Evolutionary conservation across 2,888 invertebrate genomes (phyloP).

Genomic region (Branchinecta sandiegonensis): DNA sequence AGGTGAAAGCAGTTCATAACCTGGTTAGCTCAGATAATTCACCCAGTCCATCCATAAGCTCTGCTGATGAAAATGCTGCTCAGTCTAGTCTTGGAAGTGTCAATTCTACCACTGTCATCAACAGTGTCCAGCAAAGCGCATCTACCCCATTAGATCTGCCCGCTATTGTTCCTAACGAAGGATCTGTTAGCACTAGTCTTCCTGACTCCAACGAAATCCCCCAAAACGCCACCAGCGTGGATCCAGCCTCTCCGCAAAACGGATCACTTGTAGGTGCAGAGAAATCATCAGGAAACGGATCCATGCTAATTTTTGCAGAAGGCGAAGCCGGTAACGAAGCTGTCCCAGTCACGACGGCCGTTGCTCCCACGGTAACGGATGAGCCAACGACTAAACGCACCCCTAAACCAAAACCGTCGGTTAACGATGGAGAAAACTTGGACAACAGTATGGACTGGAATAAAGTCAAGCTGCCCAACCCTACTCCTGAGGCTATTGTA

Average conservation of each 20-base stretch:
- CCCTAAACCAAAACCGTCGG: slow-evolving; percentile 27
- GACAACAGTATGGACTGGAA: slow-evolving; percentile 25
- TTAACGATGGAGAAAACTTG: slow-evolving; percentile 25
- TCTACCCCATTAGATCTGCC: no score
- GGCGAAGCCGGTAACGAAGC: not conserved
- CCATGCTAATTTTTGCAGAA: not conserved
- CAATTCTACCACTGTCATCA: no score
- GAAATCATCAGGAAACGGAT: no score
- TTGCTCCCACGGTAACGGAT: slow-evolving; percentile 1
- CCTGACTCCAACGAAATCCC: not conserved
- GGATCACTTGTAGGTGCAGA: not conserved
- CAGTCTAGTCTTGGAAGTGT: no score
- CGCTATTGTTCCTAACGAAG: no score
- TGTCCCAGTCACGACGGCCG: slow-evolving; percentile 18
- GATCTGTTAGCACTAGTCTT: no score
- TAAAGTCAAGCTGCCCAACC: slow-evolving; percentile 22
- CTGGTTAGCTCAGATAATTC: no score
- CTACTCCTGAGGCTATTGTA: not conserved
- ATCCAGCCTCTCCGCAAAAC: not conserved
- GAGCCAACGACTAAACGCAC: slow-evolving; percentile 21
- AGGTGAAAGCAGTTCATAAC: no score
- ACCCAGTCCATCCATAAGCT: no score
- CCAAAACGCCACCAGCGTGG: not conserved
- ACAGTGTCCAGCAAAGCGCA: no score
- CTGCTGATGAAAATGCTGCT: no score